Evolutionary conservation across 2,888 invertebrate genomes (phyloP).

Genomic region (Epinotia ramella): DNA sequence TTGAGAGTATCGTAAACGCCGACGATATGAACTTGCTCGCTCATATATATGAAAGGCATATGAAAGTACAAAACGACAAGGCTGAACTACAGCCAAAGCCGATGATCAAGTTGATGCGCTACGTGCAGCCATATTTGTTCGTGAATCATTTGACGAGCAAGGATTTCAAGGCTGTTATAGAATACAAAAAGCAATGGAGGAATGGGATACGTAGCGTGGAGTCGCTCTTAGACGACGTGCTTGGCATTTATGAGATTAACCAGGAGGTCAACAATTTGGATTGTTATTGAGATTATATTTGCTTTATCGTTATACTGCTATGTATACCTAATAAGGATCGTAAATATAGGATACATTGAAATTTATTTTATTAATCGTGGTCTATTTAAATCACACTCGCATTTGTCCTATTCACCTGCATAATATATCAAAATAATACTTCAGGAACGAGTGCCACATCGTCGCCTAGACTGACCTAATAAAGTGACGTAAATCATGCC

Average conservation of each 20-base stretch:
- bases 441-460: no score
- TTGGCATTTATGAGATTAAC: conserved; percentile 84
- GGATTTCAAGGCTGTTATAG: conserved; percentile 86
- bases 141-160: conserved; percentile 82
- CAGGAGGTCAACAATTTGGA: conserved; percentile 87
- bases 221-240: conserved; percentile 90
- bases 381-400: background rate
- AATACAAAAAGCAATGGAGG: conserved; percentile 88
- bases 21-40: conserved; percentile 87
- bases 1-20: conserved; percentile 87
- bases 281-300: conserved; percentile 85
- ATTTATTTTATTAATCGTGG: background rate
- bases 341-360: background rate
- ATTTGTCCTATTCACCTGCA: no score
- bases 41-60: conserved; percentile 85
- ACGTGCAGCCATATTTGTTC: conserved; percentile 85
- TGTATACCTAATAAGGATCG: background rate
- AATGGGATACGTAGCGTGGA: conserved; percentile 88
- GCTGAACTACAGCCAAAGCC: conserved; percentile 57
- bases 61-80: conserved; percentile 64
- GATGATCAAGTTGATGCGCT: conserved; percentile 63
- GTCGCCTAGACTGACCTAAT: no score
- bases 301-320: conserved; percentile 11
- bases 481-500: no score
- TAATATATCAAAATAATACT: no score